A percentile compares a stretch with the other conserved stretches of the same genome.
Conservation (phyloP, 1,140 invertebrate species). For the Hypsibius dujardini region DNA sequence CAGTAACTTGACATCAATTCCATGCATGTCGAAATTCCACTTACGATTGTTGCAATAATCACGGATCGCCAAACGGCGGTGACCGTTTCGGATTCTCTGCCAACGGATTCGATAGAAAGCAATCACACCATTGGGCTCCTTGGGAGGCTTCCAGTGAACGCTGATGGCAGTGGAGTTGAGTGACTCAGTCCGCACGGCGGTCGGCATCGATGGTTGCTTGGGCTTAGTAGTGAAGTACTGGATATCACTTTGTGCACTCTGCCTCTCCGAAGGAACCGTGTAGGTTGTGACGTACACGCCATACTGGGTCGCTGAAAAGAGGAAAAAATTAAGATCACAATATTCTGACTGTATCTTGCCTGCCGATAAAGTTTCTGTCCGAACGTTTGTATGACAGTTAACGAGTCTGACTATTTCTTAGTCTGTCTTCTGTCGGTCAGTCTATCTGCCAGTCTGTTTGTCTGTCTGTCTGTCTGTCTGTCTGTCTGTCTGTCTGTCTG, state of each 20-base stretch:
- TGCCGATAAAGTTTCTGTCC: too few species aligned
- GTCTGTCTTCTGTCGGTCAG: too few species aligned
- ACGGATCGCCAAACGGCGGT: not conserved
- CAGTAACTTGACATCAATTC: too few species aligned
- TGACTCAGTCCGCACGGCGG: conserved; percentile 39
- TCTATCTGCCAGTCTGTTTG: too few species aligned
- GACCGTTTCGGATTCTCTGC: conserved; percentile 21
- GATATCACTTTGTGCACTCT: conserved; percentile 47
- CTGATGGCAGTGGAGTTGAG: conserved; percentile 43
- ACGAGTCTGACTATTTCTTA: too few species aligned
- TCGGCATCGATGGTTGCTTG: conserved; percentile 46
- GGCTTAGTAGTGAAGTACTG: conserved; percentile 53
- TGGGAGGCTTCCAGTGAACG: conserved; percentile 58
- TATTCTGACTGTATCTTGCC: too few species aligned
- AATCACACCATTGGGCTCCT: conserved; percentile 57
- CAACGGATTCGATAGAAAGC: conserved; percentile 51
- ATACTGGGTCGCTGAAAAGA: conserved; percentile 55
- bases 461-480: too few species aligned
- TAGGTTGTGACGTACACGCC: conserved; percentile 73
- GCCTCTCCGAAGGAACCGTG: conserved; percentile 54
- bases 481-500: too few species aligned
- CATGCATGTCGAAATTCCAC: conserved; percentile 20
- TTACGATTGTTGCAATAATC: conserved; percentile 46
- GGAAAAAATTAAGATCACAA: not conserved
- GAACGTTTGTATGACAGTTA: too few species aligned